These are phyloP conservation scores for Mesitornis unicolor DNA, from an alignment of 2,113 vertebrate genomes.

Conservation along the genomic window DNA sequence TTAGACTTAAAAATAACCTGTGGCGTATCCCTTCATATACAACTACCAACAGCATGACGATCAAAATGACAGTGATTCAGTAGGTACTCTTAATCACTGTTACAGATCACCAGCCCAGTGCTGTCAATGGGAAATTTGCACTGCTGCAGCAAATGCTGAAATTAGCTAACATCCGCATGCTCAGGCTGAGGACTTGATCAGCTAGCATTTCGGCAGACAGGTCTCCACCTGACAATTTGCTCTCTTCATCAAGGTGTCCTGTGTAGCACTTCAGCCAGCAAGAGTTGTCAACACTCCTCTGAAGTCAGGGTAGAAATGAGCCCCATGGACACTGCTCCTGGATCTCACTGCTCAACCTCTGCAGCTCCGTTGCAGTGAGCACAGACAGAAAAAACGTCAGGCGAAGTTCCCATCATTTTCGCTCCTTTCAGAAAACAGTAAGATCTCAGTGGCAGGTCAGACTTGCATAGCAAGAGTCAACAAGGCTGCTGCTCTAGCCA, in stretches of 20 bases:
- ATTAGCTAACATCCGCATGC: background rate
- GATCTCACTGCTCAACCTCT: background rate
- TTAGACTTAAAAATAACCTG: background rate
- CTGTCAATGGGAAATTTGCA: background rate
- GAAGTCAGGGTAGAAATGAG: background rate
- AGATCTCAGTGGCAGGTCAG: background rate
- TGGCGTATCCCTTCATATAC: background rate
- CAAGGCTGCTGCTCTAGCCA: background rate
- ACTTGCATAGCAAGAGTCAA: background rate
- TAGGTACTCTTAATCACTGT: background rate
- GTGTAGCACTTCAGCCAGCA: background rate
- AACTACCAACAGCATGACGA: background rate
- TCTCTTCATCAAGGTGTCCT: background rate
- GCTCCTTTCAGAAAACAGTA: background rate
- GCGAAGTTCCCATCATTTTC: background rate
- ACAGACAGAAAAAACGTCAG: background rate
- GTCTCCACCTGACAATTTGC: background rate
- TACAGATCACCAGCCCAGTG: background rate
- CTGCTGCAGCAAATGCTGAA: background rate
- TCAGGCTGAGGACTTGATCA: background rate
- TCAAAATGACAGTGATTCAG: slow-evolving; percentile 1
- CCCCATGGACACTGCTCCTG: fast-evolving
- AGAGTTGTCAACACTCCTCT: background rate
- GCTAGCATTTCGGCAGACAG: background rate
- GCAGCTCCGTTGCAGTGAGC: fast-evolving